Conservation (phyloP, 2,888 invertebrate species). For the Drosophila crucigera region DNA sequence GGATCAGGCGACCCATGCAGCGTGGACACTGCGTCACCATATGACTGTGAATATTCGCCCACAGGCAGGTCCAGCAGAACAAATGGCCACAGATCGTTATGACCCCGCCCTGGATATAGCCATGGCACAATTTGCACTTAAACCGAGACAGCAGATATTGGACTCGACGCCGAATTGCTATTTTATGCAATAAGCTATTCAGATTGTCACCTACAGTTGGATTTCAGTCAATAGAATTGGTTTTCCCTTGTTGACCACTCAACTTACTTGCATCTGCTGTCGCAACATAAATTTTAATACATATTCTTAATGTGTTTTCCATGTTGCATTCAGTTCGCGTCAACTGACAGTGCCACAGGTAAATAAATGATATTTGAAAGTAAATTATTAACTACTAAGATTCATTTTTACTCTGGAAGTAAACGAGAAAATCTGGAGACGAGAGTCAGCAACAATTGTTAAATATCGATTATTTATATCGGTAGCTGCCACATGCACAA, state of each 20-base stretch:
- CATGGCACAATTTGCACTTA: slow-evolving; percentile 41
- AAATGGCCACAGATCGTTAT: slow-evolving; percentile 66
- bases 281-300: neutral
- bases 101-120: slow-evolving; percentile 41
- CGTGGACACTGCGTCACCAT: slow-evolving; percentile 31
- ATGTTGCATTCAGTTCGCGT: neutral
- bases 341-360: neutral
- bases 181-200: neutral
- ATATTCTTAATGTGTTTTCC: neutral
- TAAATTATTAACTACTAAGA: neutral
- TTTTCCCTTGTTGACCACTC: no score
- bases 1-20: slow-evolving; percentile 31
- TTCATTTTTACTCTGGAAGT: neutral
- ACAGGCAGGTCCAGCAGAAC: slow-evolving; percentile 65
- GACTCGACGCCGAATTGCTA: neutral
- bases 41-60: slow-evolving; percentile 20
- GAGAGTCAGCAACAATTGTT: neutral
- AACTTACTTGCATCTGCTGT: neutral
- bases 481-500: neutral
- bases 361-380: neutral
- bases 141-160: slow-evolving; percentile 1
- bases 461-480: neutral
- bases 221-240: neutral
- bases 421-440: neutral
- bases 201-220: neutral